A percentile compares a stretch with the other conserved stretches of the same genome.
These are phyloP conservation scores for Parnassius glacialis DNA, from an alignment of 2,888 invertebrate genomes.

Conservation along the genomic window DNA sequence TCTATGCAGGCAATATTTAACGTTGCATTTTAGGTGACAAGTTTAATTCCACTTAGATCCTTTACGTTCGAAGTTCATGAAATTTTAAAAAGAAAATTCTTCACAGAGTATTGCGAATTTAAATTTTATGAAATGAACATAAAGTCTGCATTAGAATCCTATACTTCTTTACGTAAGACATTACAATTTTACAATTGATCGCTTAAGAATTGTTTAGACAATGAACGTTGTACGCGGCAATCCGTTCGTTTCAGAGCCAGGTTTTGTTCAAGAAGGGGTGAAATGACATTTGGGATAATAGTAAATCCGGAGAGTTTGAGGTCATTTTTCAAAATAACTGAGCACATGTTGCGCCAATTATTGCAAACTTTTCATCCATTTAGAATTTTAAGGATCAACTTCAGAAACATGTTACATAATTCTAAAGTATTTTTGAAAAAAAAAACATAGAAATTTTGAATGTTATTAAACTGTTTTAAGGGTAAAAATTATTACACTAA, in stretches of 20 bases:
- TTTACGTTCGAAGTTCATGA: slow-evolving; percentile 46
- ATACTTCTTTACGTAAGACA: slow-evolving; percentile 35
- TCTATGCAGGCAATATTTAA: slow-evolving; percentile 33
- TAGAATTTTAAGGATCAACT: too few species aligned
- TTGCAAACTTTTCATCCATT: too few species aligned
- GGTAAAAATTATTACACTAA: too few species aligned
- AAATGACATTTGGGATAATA: slow-evolving; percentile 72
- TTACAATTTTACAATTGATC: slow-evolving; percentile 49
- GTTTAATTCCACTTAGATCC: slow-evolving; percentile 44
- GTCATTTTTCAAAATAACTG: slow-evolving; percentile 73
- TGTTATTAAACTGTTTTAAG: too few species aligned
- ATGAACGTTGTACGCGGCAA: slow-evolving; percentile 57
- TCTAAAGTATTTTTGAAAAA: too few species aligned
- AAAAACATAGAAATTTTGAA: too few species aligned
- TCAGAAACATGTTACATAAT: too few species aligned
- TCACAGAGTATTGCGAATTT: slow-evolving; percentile 29
- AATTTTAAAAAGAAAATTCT: slow-evolving; percentile 47
- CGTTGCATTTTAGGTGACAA: slow-evolving; percentile 38
- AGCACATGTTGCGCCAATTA: slow-evolving; percentile 8
- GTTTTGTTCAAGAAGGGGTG: slow-evolving; percentile 72
- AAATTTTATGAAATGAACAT: slow-evolving; percentile 8
- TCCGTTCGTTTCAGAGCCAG: slow-evolving; percentile 73
- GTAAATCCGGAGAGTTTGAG: slow-evolving; percentile 58
- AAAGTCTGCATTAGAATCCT: slow-evolving; percentile 34
- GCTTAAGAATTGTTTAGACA: slow-evolving; percentile 74